These are phyloP conservation scores for Umimayanthus kanabou DNA, from an alignment of 92 coral and sea anemone genomes.

Conservation along the genomic window DNA sequence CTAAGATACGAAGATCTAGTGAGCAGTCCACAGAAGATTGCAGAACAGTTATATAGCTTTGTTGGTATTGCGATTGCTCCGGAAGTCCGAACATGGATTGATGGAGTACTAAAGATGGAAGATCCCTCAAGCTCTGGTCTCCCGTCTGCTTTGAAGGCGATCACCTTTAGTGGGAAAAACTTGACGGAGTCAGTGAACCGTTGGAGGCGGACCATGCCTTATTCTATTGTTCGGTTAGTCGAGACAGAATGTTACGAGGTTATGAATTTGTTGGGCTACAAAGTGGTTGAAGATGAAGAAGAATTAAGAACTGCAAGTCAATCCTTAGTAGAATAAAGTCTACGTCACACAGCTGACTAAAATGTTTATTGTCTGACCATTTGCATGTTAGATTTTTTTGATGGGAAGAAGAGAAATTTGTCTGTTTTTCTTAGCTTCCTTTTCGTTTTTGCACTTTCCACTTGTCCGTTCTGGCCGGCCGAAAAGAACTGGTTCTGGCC, in stretches of 20 bases:
- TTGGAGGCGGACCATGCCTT: slow-evolving; percentile 80
- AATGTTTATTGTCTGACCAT: neutral
- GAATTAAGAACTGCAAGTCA: slow-evolving; percentile 71
- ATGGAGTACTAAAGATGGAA: slow-evolving; percentile 56
- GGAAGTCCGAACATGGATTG: slow-evolving; percentile 83
- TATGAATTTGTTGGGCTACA: slow-evolving; percentile 84
- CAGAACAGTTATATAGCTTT: slow-evolving; percentile 77
- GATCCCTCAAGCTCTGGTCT: slow-evolving; percentile 53
- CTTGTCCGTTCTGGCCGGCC: no score
- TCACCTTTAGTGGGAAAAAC: slow-evolving; percentile 49
- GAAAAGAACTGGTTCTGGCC: no score
- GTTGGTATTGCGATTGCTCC: slow-evolving; percentile 73
- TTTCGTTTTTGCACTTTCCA: no score
- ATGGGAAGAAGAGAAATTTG: no score
- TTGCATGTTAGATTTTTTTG: neutral
- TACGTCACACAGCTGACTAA: neutral
- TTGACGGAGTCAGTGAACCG: slow-evolving; percentile 54
- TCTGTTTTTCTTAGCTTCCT: no score
- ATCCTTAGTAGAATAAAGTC: slow-evolving; percentile 58
- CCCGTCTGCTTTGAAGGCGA: neutral
- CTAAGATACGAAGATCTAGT: slow-evolving; percentile 93
- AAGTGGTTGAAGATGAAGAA: slow-evolving; percentile 80
- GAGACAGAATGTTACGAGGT: slow-evolving; percentile 86
- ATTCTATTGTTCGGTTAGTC: slow-evolving; percentile 74
- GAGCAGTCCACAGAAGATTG: slow-evolving; percentile 75